phyloP scores from a whole-genome alignment of 2,113 vertebrate genomes.

The Orientallactaga bullata region DNA sequence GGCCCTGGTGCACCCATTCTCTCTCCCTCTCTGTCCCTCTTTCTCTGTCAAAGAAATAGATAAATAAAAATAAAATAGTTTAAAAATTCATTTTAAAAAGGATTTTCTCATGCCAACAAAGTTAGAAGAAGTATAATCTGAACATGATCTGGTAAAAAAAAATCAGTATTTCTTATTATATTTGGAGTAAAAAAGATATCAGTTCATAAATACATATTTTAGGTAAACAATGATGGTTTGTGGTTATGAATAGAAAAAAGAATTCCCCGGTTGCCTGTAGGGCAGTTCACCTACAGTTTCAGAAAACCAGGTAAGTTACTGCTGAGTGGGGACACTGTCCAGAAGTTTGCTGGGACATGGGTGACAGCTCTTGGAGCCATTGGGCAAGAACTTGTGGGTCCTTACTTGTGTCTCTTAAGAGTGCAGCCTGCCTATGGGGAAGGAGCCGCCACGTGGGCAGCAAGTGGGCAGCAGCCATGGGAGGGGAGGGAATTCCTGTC shows the following conservation, averaged over 20 bases:
- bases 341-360: background rate
- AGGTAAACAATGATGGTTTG: background rate
- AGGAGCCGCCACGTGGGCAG: background rate
- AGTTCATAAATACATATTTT: background rate
- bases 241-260: slow-evolving; percentile 14
- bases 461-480: background rate
- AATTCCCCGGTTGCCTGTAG: slow-evolving; percentile 35
- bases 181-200: background rate
- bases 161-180: background rate
- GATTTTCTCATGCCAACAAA: slow-evolving; percentile 25
- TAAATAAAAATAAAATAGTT: no score
- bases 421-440: background rate
- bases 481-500: background rate
- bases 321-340: background rate
- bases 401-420: background rate
- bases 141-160: slow-evolving; percentile 9
- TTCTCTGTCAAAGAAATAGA: no score
- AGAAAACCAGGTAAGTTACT: background rate
- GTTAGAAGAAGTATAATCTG: slow-evolving; percentile 13
- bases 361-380: background rate
- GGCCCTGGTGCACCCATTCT: no score
- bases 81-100: no score
- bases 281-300: background rate
- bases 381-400: background rate
- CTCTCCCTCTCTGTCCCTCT: no score